Conservation (phyloP, 1,140 invertebrate species). For the Papilio polytes region DNA sequence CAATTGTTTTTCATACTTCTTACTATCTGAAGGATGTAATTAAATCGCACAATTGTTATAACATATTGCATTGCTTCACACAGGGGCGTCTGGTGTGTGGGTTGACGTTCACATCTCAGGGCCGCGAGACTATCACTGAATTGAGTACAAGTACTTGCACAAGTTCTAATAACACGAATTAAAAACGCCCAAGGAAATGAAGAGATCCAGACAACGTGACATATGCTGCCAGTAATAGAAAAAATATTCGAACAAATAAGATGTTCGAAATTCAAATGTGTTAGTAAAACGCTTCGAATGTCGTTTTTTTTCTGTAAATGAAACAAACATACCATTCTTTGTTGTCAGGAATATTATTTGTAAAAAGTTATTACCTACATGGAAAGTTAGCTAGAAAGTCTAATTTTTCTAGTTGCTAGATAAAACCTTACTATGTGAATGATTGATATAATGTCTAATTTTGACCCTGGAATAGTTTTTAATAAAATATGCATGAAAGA, state of each 20-base stretch:
- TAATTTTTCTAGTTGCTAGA: not conserved
- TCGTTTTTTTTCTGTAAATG: not conserved
- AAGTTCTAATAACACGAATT: not conserved
- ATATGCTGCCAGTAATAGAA: not conserved
- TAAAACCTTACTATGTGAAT: not conserved
- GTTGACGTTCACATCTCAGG: conserved; percentile 33
- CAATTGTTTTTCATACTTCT: conserved; percentile 13
- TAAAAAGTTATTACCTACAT: no score
- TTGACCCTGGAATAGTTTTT: not conserved
- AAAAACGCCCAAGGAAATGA: not conserved
- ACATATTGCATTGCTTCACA: conserved; percentile 12
- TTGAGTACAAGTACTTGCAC: not conserved
- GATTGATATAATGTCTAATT: not conserved
- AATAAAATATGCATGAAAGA: not conserved
- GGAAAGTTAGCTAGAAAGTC: not conserved
- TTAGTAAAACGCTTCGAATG: no score
- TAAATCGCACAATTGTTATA: conserved; percentile 14
- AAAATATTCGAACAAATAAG: not conserved
- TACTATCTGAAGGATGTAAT: not conserved
- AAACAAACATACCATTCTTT: no score
- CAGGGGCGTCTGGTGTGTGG: conserved; percentile 8
- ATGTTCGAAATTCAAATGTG: not conserved
- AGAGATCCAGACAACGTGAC: not conserved
- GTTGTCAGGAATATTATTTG: no score
- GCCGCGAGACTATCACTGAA: conserved; percentile 22